phyloP scores from a whole-genome alignment of 1,140 invertebrate genomes.

The Tetraneura akinire region DNA sequence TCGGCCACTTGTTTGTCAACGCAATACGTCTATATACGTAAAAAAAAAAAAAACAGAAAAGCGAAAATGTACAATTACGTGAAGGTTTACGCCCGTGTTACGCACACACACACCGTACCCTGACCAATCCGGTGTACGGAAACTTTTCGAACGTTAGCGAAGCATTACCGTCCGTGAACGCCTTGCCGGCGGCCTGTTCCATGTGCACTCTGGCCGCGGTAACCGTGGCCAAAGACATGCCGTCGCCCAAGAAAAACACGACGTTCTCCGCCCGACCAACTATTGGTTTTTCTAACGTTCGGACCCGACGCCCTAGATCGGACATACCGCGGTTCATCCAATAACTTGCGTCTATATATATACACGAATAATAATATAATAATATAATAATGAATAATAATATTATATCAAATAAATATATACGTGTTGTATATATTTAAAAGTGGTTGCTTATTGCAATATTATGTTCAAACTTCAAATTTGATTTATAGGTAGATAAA shows the following conservation, averaged over 20 bases:
- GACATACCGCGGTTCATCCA: conserved; percentile 43
- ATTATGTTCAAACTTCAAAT: too few species aligned
- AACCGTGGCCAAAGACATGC: conserved; percentile 72
- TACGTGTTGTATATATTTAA: too few species aligned
- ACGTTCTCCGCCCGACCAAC: conserved; percentile 67
- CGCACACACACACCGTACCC: conserved; percentile 63
- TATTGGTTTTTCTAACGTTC: conserved; percentile 42
- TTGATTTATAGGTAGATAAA: too few species aligned
- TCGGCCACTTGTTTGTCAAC: conserved; percentile 62
- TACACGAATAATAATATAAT: too few species aligned
- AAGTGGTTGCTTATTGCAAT: too few species aligned
- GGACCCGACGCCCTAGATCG: conserved; percentile 19
- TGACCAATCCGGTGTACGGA: conserved; percentile 71
- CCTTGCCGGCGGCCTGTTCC: conserved; percentile 64
- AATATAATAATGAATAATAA: too few species aligned
- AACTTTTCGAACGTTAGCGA: conserved; percentile 76
- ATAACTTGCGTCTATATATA: conserved; percentile 15
- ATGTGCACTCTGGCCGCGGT: conserved; percentile 69
- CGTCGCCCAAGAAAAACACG: conserved; percentile 76
- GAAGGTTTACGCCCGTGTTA: not conserved
- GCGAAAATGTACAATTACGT: not conserved
- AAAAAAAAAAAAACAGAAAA: not conserved
- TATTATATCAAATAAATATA: too few species aligned
- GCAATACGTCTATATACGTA: conserved; percentile 60
- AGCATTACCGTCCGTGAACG: conserved; percentile 65